Conservation (phyloP, 2,888 invertebrate genomes). For the Taphrorychus bicolor region DNA sequence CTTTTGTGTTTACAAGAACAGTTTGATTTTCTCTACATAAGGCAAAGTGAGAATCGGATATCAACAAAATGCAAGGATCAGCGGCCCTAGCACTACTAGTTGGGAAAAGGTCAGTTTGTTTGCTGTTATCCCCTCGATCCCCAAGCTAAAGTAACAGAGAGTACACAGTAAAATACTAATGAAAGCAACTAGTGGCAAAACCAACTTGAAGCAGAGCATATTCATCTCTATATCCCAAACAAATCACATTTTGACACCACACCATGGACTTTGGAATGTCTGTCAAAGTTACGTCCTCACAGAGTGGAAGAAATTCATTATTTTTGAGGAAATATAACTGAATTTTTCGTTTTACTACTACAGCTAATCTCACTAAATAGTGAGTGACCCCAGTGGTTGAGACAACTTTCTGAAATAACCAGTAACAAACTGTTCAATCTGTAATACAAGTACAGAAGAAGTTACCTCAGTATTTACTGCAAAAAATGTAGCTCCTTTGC, state of each 20-base stretch:
- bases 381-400: conserved; percentile 77
- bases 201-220: conserved; percentile 49
- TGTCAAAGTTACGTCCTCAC: conserved; percentile 76
- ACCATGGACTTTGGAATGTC: conserved; percentile 82
- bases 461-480: conserved; percentile 76
- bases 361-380: conserved; percentile 82
- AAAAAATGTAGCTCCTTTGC: conserved; percentile 90
- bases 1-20: conserved; percentile 81
- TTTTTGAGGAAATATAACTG: conserved; percentile 91
- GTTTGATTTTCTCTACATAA: conserved; percentile 88
- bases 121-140: conserved; percentile 59
- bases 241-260: conserved; percentile 86
- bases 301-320: conserved; percentile 76
- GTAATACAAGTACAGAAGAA: not conserved
- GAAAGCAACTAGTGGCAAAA: not conserved
- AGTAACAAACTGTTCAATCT: not conserved
- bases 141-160: not conserved
- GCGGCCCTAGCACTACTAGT: conserved; percentile 79
- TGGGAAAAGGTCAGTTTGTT: conserved; percentile 83
- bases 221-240: conserved; percentile 83
- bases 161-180: not conserved
- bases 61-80: conserved; percentile 83
- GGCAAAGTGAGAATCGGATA: conserved; percentile 78
- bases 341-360: conserved; percentile 84
- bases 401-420: conserved; percentile 61